Conservation (phyloP, 2,113 vertebrate species). For the Mesoclemmys tuberculata region DNA sequence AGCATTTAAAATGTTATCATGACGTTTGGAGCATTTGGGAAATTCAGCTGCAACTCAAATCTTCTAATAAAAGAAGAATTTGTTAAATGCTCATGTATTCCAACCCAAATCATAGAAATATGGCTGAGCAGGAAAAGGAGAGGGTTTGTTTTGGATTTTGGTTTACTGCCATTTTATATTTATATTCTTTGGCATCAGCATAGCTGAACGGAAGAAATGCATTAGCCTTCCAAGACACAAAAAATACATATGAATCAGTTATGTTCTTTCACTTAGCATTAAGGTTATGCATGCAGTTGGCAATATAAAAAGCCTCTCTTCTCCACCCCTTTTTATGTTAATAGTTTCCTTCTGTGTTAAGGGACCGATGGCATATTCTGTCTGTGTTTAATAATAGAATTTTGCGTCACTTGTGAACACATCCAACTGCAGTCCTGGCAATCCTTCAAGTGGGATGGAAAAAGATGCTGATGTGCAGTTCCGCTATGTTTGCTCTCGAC, state of each 20-base stretch:
- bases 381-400: slow-evolving; percentile 82
- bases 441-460: slow-evolving; percentile 69
- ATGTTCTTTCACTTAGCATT: slow-evolving; percentile 69
- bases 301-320: slow-evolving; percentile 68
- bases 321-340: slow-evolving; percentile 78
- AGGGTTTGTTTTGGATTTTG: slow-evolving; percentile 52
- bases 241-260: slow-evolving; percentile 35
- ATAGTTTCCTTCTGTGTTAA: slow-evolving; percentile 86
- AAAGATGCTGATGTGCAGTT: slow-evolving; percentile 68
- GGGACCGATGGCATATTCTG: slow-evolving; percentile 80
- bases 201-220: background rate
- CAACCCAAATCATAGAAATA: slow-evolving; percentile 45
- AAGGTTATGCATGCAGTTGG: slow-evolving; percentile 74
- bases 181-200: slow-evolving; percentile 17
- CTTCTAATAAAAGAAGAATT: slow-evolving; percentile 55
- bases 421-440: slow-evolving; percentile 75
- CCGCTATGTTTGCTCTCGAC: slow-evolving; percentile 78
- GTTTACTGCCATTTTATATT: slow-evolving; percentile 52
- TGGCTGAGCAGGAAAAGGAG: slow-evolving; percentile 4
- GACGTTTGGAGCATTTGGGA: slow-evolving; percentile 45
- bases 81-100: slow-evolving; percentile 37
- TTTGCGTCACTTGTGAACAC: slow-evolving; percentile 81
- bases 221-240: slow-evolving; percentile 41
- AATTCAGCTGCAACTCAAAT: slow-evolving; percentile 53
- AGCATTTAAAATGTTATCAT: slow-evolving; percentile 40